These are phyloP conservation scores for Tylochromis polylepis DNA, from an alignment of 2,113 vertebrate species.

Conservation along the genomic window DNA sequence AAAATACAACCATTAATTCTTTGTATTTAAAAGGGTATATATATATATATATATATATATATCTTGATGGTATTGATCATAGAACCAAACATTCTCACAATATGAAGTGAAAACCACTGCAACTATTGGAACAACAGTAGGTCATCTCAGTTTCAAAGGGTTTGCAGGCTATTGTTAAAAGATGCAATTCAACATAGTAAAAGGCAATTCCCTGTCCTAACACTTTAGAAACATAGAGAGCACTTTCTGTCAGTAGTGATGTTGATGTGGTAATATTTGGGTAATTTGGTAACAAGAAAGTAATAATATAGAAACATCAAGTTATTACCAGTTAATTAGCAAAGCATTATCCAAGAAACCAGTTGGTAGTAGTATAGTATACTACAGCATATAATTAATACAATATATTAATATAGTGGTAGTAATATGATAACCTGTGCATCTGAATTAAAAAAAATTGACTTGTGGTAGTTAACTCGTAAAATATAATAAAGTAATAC, in stretches of 20 bases:
- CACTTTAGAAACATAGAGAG: not conserved
- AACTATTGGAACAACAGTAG: not conserved
- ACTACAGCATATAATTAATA: not conserved
- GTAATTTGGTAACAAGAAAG: not conserved
- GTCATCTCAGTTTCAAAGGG: not conserved
- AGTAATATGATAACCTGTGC: not conserved
- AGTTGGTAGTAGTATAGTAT: not conserved
- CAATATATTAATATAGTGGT: not conserved
- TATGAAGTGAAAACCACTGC: not conserved
- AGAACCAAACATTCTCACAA: not conserved
- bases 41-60: no score
- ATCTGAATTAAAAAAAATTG: accelerated
- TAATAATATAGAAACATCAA: not conserved
- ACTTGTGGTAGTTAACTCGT: not conserved
- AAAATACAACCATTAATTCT: not conserved
- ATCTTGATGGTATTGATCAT: not conserved
- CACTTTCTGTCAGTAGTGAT: not conserved
- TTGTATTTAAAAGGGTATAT: not conserved
- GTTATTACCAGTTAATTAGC: not conserved
- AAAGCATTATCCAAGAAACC: not conserved
- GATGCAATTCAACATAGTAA: not conserved
- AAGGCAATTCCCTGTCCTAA: not conserved
- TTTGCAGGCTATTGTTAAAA: not conserved
- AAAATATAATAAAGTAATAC: not conserved
- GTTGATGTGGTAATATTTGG: not conserved